phyloP scores from a whole-genome alignment of 1,140 invertebrate genomes.

The Pseudobourletiella spinata region DNA sequence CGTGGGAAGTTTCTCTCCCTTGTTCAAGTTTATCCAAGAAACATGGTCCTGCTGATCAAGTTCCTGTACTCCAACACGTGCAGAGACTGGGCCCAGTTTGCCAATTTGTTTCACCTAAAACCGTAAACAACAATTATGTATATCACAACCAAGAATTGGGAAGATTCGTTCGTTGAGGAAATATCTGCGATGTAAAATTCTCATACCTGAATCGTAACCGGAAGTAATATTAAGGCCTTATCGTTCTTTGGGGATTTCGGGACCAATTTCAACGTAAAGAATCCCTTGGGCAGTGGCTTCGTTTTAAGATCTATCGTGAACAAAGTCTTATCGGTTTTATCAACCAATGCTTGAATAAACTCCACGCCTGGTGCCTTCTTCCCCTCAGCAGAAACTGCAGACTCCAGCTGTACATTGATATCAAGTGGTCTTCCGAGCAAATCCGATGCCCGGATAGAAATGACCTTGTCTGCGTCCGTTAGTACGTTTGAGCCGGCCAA shows the following conservation, averaged over 20 bases:
- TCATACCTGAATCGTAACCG: slow-evolving; percentile 45
- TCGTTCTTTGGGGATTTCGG: slow-evolving; percentile 29
- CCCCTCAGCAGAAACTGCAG: slow-evolving; percentile 58
- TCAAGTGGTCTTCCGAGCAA: slow-evolving; percentile 66
- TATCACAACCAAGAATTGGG: neutral
- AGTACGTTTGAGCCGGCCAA: slow-evolving; percentile 62
- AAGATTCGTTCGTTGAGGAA: neutral
- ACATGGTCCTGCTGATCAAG: slow-evolving; percentile 55
- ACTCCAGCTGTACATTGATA: slow-evolving; percentile 46
- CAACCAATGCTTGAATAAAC: slow-evolving; percentile 56
- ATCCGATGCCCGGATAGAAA: slow-evolving; percentile 71
- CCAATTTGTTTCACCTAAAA: slow-evolving; percentile 59
- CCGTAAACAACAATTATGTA: neutral
- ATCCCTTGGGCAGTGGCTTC: slow-evolving; percentile 66
- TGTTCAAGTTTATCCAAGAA: slow-evolving; percentile 41
- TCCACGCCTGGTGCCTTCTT: slow-evolving; percentile 62
- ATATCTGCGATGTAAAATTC: neutral
- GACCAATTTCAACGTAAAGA: slow-evolving; percentile 65
- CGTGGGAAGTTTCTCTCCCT: slow-evolving; percentile 61
- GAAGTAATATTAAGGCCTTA: slow-evolving; percentile 49
- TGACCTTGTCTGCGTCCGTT: slow-evolving; percentile 56
- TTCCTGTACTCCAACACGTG: slow-evolving; percentile 83
- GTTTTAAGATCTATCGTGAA: slow-evolving; percentile 72
- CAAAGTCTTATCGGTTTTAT: slow-evolving; percentile 54
- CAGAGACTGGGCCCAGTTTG: slow-evolving; percentile 57